Evolutionary conservation across 2,888 invertebrate species (phyloP), one percentile per base, ranked within the genome.

Genomic region (Andrena dorsata): DNA sequence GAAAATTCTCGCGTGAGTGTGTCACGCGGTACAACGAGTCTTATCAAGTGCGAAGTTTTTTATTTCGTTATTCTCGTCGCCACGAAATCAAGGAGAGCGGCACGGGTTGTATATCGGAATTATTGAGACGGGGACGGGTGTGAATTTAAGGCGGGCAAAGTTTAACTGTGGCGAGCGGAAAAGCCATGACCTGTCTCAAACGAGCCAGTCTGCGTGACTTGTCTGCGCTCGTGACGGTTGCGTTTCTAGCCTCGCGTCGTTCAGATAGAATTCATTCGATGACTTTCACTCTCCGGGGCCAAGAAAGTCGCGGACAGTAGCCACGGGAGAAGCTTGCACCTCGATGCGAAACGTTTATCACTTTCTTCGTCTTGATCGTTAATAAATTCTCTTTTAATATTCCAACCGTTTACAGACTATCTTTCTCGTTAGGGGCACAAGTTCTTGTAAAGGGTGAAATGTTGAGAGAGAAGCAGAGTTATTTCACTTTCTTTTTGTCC

Each of bases 181-280:
- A 90, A 88, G 64, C 90, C 92, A 90, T 91, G 90, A 91, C 92
- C 92, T 92, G 90, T 89, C 91, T 86, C 91, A 92, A 92, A 87
- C 79, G 80, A 87, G 51, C 56, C 6, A n/a, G 56, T 20, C 30
- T 28, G 23, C 47, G 28, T 68, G 75, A 61, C 71, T 70, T 26
- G 23, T 76, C 56, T 64, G 68, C 69, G 7, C 56, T 64, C 73
- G 69, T 61, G 63, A 49, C 61, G 3, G 51, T 61, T n/a, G 5
- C 56, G 30, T 13, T 49, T 49, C 51, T 6, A 7, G 47, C 32
- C 61, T 73, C 51, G 64, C 73, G 80, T 69, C 73, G 8, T 23
- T 8, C 63, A 10, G 10, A 3, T 32, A 13, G 30, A 49, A 79
- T 76, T 69, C 56, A 26, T 16, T 53, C 32, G 53, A 64, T 16